Conservation (phyloP, 2,797 vertebrate species). For the Scolopax rusticola region DNA sequence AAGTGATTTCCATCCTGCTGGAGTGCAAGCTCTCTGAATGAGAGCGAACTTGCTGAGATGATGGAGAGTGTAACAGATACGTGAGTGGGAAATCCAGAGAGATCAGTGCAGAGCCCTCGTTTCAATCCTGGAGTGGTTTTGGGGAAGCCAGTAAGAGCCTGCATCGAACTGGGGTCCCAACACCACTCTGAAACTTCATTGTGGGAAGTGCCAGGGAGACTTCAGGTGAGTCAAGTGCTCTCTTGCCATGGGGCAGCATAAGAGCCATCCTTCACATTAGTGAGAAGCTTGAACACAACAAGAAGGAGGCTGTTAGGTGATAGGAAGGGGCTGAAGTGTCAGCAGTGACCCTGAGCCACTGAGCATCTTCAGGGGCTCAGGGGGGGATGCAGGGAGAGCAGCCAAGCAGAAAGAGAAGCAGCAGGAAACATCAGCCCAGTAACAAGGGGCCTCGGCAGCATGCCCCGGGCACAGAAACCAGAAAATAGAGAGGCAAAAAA, state of each 20-base stretch:
- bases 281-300: not conserved
- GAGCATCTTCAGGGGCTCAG: accelerated
- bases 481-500: not conserved
- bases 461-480: not conserved
- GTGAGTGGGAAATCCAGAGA: not conserved
- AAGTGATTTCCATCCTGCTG: not conserved
- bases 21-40: not conserved
- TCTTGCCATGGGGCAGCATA: accelerated
- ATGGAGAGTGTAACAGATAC: accelerated
- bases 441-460: accelerated
- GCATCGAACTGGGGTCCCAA: not conserved
- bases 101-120: not conserved
- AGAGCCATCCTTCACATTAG: accelerated
- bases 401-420: not conserved
- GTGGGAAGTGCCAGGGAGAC: accelerated
- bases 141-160: not conserved
- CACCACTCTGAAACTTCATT: accelerated
- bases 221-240: not conserved
- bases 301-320: accelerated
- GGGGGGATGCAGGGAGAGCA: not conserved
- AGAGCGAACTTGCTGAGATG: not conserved
- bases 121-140: not conserved
- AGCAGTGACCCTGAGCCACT: accelerated
- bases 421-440: not conserved
- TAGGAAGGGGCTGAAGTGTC: not conserved